Conservation (phyloP, 2,797 vertebrate species). For the Orestias chungarensis region DNA sequence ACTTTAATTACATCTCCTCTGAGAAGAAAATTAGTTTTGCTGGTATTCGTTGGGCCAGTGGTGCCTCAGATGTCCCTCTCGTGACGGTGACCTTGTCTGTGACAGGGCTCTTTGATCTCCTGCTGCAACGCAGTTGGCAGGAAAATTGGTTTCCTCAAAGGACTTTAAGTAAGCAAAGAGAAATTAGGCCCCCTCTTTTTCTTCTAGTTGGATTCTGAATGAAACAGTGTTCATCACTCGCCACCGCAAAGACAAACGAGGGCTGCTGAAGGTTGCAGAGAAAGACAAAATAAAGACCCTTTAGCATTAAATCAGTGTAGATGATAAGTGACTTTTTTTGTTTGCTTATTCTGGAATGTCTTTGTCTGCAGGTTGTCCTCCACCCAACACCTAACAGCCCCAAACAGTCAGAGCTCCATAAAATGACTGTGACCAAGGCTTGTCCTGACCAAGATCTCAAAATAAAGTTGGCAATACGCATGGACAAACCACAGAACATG, state of each 20-base stretch:
- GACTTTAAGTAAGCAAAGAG: constrained; percentile 77
- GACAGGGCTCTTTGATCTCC: constrained; percentile 71
- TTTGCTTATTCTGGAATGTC: constrained; percentile 1
- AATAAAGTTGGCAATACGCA: constrained; percentile 97
- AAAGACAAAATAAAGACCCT: constrained; percentile 36
- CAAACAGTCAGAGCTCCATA: constrained; percentile 97
- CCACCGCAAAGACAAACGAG: constrained; percentile 11
- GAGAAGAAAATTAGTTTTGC: constrained; percentile 28
- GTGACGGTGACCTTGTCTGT: constrained; percentile 72
- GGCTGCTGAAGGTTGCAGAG: constrained; percentile 19
- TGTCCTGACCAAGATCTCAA: constrained; percentile 97
- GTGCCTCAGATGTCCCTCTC: constrained; percentile 55
- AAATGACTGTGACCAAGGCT: constrained; percentile 98
- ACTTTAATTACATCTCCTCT: constrained; percentile 18
- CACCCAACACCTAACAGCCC: constrained; percentile 98
- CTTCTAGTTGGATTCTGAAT: constrained; percentile 66
- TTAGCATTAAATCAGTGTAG: constrained; percentile 7
- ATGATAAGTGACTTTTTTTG: constrained; percentile 4
- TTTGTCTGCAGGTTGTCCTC: constrained; percentile 89
- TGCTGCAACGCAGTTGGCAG: constrained; percentile 68
- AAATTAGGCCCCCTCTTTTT: constrained; percentile 59
- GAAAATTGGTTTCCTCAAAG: constrained; percentile 70
- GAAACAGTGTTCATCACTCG: constrained; percentile 43
- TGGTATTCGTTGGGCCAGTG: constrained; percentile 17
- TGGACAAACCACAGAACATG: constrained; percentile 99